Evolutionary conservation across 2,797 vertebrate genomes (phyloP).

Genomic region (Pelochelys cantorii): DNA sequence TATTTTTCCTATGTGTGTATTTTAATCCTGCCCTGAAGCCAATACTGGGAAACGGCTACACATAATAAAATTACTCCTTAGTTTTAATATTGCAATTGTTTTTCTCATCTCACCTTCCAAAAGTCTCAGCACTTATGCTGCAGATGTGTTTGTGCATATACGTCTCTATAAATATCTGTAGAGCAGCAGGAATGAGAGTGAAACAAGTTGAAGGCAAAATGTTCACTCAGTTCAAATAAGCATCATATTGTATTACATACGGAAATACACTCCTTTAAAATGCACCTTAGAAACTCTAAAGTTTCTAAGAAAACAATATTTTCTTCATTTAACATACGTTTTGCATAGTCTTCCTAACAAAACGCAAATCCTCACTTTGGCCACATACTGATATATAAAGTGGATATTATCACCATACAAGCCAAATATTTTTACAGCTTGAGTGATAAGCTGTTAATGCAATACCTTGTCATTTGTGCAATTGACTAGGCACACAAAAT

Average conservation of each 20-base stretch:
- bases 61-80: slow-evolving; percentile 20
- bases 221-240: slow-evolving; percentile 66
- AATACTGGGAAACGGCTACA: slow-evolving; percentile 35
- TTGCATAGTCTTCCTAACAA: slow-evolving; percentile 58
- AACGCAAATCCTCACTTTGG: slow-evolving; percentile 44
- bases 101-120: slow-evolving; percentile 42
- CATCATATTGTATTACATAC: slow-evolving; percentile 51
- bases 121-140: slow-evolving; percentile 43
- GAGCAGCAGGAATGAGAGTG: slow-evolving; percentile 5
- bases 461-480: slow-evolving; percentile 66
- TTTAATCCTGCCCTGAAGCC: not conserved
- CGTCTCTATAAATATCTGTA: slow-evolving; percentile 12
- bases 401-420: not conserved
- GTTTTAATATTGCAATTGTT: fast-evolving
- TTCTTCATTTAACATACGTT: slow-evolving; percentile 54
- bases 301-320: too few relatives aligned
- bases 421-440: not conserved
- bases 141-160: not conserved
- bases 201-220: slow-evolving; percentile 60
- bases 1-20: not conserved
- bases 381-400: slow-evolving; percentile 69
- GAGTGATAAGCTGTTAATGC: slow-evolving; percentile 66
- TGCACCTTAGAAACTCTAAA: slow-evolving; percentile 58
- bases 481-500: slow-evolving; percentile 40
- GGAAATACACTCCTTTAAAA: slow-evolving; percentile 68